Base-by-base conservation (phyloP, 2,888 invertebrate species). In the Tuberolachnus salignus region DNA sequence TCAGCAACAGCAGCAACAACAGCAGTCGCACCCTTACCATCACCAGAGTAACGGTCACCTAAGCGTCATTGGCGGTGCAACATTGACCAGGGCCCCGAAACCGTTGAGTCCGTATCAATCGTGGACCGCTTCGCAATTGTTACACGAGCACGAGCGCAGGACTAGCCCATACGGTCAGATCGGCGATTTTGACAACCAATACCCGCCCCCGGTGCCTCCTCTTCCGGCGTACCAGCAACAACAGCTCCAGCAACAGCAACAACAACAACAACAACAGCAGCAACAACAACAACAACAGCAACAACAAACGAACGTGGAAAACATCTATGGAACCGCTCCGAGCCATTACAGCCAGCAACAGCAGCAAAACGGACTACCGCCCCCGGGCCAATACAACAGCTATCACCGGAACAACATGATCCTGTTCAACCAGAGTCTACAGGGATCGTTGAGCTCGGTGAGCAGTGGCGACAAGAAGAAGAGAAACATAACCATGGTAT, bases 401-500 rank as follows among this genome's bases (percentile, higher is more conserved):
- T 84, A 83, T 81, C 83, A 85, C 78, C 83, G 87, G 55, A 86
- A 84, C 75, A 81, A 85, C 49, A 83, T 84, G 63, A 82, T 84
- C 64, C 85, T 85, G 44, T 88, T 88, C 83, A 88, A 87, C 83
- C 85, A 87, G 8, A 88, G 87, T 83, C 84, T 88, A 64, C 88
- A 88, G 83, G 89, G 89, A 13, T 88, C 88, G 1, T 84, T 89
- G 83, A 88, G 86, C 82, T 89, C 89, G 2, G 88, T 89, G 51
- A 88, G 88, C 83, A 87, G 87, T 82, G 87, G 87, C 16, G 84
- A 83, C 57, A 88, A 88, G 83, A 88, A 88, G 83, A 86, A 88
- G 82, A 84, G 89, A 66, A 89, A 89, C 83, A 88, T 89, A 49
- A 89, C 89, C 59, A 89, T 89, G 89, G 89, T 89, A 81, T 89